Base-by-base conservation (phyloP, 2,888 invertebrate genomes). In the Strigamia crassipes region DNA sequence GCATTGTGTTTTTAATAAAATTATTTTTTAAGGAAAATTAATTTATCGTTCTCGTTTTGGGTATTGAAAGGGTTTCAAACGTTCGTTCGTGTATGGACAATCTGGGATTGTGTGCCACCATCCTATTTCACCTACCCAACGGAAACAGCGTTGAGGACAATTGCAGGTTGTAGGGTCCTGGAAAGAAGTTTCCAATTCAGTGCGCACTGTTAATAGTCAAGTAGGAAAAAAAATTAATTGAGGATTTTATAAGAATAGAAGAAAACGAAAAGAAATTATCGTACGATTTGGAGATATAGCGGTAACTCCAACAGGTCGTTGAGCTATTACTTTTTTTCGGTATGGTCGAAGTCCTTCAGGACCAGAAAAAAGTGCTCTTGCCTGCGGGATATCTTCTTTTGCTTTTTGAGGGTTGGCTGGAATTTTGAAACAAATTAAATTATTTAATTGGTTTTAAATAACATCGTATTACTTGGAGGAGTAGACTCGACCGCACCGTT, bases 51-150 rank as follows among this genome's bases (percentile, higher is more conserved):
- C 73, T 46, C 46, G 4, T 13, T 5, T 46, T 46, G 46, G 46
- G 46, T 15, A 46, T 46, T 46, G 46, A 13, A 46, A 46, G 46
- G 46, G 46, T 46, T 46, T 46, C n/a, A 46, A 15, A 13, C 46
- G 46, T 46, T 46, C 73, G 21, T 73, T 34, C 1, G 73, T 23
- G 34, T 31, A 73, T 1, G 27, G 34, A 38, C 27, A 78, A 12
- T 38, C 38, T 15, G 78, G 78, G 4, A 21, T 38, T 13, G 12
- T 27, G n/a, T 34, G 38, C 78, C 78, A 78, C 78, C 78, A 78
- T 12, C 78, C 78, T 15, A 78, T 78, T 78, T 78, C 78, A 34
- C 78, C 78, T 9, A 38, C 78, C 78, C 31, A 27, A 34, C 38
- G 15, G 18, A 15, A 21, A 34, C 78, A 34, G 12, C 34, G 78